A percentile compares a stretch with the other conserved stretches of the same genome.
Evolutionary conservation across 2,113 vertebrate species (phyloP).

Genomic region (Indicator maculatus): DNA sequence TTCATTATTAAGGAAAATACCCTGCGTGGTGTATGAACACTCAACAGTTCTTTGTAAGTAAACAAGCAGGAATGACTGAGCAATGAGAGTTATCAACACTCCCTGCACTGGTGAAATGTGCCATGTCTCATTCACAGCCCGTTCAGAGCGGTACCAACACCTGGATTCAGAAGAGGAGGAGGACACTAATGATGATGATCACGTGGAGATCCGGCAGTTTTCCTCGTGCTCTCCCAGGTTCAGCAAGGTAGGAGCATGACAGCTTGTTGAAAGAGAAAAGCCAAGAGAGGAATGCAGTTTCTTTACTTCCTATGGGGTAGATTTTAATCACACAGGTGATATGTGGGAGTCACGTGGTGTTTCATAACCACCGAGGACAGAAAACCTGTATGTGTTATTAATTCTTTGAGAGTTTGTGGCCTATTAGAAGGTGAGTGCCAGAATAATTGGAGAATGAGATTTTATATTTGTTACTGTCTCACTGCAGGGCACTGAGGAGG

Average conservation of each 20-base stretch:
- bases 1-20: neutral
- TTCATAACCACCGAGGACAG: neutral
- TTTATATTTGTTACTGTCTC: neutral
- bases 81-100: neutral
- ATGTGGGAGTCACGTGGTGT: neutral
- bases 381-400: neutral
- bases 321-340: neutral
- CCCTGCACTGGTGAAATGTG: neutral
- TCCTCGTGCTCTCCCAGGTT: slow-evolving; percentile 96
- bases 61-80: neutral
- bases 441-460: neutral
- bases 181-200: slow-evolving; percentile 94
- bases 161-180: slow-evolving; percentile 96
- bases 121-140: slow-evolving; percentile 77
- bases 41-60: neutral
- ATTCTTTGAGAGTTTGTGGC: neutral
- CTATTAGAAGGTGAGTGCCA: neutral
- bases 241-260: slow-evolving; percentile 84
- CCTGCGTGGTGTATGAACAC: neutral
- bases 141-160: slow-evolving; percentile 92
- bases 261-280: neutral
- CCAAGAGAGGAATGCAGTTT: neutral
- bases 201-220: slow-evolving; percentile 93
- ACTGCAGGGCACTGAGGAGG: neutral
- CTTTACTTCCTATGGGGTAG: fast-evolving